Percentiles rank a stretch among this genome's conserved stretches.
Evolutionary conservation across 2,888 invertebrate genomes (phyloP).

Genomic region (Platycheirus albimanus): DNA sequence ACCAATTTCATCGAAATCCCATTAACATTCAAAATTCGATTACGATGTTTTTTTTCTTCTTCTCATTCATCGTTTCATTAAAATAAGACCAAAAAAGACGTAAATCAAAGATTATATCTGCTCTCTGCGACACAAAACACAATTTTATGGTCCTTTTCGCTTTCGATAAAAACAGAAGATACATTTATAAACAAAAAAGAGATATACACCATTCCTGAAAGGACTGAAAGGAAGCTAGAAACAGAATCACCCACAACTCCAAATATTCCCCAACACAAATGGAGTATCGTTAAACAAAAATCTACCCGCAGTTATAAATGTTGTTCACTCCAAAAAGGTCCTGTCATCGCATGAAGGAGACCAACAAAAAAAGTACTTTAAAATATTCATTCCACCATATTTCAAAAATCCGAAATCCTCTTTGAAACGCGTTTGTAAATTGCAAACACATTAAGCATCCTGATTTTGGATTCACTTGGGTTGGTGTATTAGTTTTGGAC

Average conservation of each 20-base stretch:
- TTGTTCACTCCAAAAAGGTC: not conserved
- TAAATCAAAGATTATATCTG: slow-evolving; percentile 40
- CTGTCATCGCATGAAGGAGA: not conserved
- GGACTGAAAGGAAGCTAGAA: no score
- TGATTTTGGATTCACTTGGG: slow-evolving; percentile 3
- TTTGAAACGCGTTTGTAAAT: not conserved
- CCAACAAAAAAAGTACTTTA: not conserved
- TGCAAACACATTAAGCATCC: not conserved
- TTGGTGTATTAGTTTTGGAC: not conserved
- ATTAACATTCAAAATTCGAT: slow-evolving; percentile 39
- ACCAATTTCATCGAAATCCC: slow-evolving; percentile 21
- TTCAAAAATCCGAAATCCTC: not conserved
- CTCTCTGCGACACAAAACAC: slow-evolving; percentile 24
- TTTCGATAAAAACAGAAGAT: not conserved
- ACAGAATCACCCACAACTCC: slow-evolving; percentile 35
- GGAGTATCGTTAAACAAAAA: not conserved
- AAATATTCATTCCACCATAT: not conserved
- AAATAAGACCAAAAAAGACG: not conserved
- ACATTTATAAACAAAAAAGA: not conserved
- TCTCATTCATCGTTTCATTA: not conserved
- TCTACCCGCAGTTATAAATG: not conserved
- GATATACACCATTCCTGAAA: not conserved
- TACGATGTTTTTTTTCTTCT: slow-evolving; percentile 10
- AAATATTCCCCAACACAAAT: not conserved
- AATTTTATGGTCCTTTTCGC: slow-evolving; percentile 29